Base-by-base conservation (phyloP, 2,113 vertebrate genomes). In the Cygnus atratus region DNA sequence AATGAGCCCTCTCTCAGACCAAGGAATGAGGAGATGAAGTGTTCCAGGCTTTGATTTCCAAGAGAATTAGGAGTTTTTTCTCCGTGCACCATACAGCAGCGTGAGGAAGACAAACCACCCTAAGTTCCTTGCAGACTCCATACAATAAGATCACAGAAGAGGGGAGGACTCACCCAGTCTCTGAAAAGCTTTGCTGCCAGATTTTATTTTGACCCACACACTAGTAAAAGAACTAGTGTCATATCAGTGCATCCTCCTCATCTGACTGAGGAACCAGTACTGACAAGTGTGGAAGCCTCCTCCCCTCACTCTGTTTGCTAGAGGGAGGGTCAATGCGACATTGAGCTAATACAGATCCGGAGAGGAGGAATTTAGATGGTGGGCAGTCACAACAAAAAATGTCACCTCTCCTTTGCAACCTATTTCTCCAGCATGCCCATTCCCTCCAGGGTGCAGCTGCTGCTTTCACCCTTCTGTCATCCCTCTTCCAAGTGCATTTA, bases 401-500 rank as follows among this genome's bases (percentile, higher is more conserved):
- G 72, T 15, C 62, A 91, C 82, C 84, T 82, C 61, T 77, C 72
- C 86, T 90, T 37, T 41, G 63, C 65, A 92, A 65, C 48, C 78
- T 94, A 92, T 88, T 95, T 96, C 77, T 95, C 88, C 88, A 63
- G 76, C 87, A 90, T 96, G 75, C 71, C 90, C 41, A 37, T 68
- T 95, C 90, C 95, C 97, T 92, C 91, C 87, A 96, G 96, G 97
- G 97, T 92, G 81, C 94, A 97, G 96, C 96, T 88, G 54, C 86
- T 97, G 94, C 89, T 91, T 93, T 91, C 92, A 94, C 46, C 82
- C 71, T 90, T 84, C 84, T 88, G 86, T 95, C 96, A 95, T 19
- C 57, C 79, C 54, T 82, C 95, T 95, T 95, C 93, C 94, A 97
- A n/a, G 78, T 91, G 88, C 86, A 92, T 96, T 97, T 97, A 96